Evolutionary conservation across 2,113 vertebrate genomes (phyloP).

Genomic region (Holacanthus passer): DNA sequence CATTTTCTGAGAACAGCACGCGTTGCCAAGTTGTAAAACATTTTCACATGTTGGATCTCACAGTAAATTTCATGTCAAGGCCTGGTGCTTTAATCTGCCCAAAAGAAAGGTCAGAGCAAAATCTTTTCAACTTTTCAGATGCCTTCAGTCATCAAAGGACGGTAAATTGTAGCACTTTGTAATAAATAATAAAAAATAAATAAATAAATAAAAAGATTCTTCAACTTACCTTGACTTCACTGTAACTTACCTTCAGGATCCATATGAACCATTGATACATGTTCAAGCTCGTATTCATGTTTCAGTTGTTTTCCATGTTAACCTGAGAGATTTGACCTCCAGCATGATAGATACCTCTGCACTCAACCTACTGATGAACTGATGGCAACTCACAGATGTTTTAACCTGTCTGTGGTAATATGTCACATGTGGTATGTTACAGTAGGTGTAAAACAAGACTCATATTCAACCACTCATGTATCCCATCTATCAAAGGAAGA

Average conservation of each 20-base stretch:
- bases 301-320: constrained; percentile 18
- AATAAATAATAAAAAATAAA: too few relatives aligned
- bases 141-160: not conserved
- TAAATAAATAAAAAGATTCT: too few relatives aligned
- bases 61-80: not conserved
- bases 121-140: not conserved
- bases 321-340: constrained; percentile 45
- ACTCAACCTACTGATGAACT: constrained; percentile 14
- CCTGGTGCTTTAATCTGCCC: not conserved
- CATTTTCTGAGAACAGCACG: constrained; percentile 40
- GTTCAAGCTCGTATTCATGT: constrained; percentile 15
- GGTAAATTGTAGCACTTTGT: not conserved
- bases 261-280: constrained; percentile 5
- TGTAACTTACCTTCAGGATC: not conserved
- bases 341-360: constrained; percentile 20
- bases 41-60: constrained; percentile 47
- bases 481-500: too few relatives aligned
- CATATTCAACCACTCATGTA: not conserved
- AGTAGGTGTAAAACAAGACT: constrained; percentile 23
- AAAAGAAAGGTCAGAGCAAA: not conserved
- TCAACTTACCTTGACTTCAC: not conserved
- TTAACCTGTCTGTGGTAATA: not conserved
- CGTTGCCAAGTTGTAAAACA: constrained; percentile 28
- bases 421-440: constrained; percentile 13
- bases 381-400: constrained; percentile 19